phyloP scores from a whole-genome alignment of 2,113 vertebrate species.

The Scatophagus argus region DNA sequence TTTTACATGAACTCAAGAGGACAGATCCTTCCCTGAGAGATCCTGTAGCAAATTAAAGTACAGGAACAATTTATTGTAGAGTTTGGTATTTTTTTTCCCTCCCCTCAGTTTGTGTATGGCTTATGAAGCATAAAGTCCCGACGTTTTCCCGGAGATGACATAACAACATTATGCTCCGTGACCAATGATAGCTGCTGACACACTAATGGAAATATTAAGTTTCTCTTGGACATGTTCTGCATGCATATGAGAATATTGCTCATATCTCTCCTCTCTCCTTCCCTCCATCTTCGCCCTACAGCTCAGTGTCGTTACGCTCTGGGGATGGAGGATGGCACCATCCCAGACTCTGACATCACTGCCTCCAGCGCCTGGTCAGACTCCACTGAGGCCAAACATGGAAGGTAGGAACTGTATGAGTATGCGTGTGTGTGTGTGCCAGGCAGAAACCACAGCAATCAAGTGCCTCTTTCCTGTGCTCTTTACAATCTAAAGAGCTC shows the following conservation, averaged over 20 bases:
- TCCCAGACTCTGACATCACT: constrained; percentile 90
- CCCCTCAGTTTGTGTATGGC: constrained; percentile 21
- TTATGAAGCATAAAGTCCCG: constrained; percentile 50
- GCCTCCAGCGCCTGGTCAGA: constrained; percentile 95
- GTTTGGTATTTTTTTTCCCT: background rate
- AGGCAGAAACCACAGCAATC: background rate
- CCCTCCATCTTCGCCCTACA: constrained; percentile 59
- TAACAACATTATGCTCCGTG: constrained; percentile 60
- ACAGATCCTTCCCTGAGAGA: background rate
- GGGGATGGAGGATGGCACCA: constrained; percentile 94
- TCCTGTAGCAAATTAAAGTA: constrained; percentile 19
- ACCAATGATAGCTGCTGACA: constrained; percentile 60
- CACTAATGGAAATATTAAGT: constrained; percentile 66
- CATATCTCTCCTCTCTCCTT: constrained; percentile 33
- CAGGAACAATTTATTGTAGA: constrained; percentile 13
- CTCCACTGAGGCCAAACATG: constrained; percentile 93
- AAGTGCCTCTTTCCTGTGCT: background rate
- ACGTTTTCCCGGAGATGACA: constrained; percentile 73
- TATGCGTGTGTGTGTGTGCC: background rate
- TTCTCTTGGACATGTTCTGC: constrained; percentile 17
- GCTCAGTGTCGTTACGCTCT: constrained; percentile 94
- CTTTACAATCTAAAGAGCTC: constrained; percentile 6
- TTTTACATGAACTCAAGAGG: constrained; percentile 38
- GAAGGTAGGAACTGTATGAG: constrained; percentile 82
- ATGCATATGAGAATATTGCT: constrained; percentile 45